Conservation (phyloP, 2,113 vertebrate genomes). For the Neopipo cinnamomea region DNA sequence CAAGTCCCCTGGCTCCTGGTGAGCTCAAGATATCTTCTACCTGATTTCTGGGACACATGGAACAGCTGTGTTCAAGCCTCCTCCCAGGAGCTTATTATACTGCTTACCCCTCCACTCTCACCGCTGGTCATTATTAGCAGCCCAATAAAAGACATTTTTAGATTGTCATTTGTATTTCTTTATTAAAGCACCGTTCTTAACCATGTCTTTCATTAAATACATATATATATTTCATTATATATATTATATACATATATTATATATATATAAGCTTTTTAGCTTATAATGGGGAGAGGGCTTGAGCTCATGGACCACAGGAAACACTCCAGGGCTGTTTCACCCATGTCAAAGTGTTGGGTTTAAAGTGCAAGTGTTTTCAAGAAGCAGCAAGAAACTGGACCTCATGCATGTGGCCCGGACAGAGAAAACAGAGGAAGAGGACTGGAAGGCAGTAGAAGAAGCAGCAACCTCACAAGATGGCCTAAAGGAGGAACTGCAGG, state of each 20-base stretch:
- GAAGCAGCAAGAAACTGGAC: neutral
- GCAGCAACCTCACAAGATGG: neutral
- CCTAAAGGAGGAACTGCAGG: neutral
- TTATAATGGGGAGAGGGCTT: neutral
- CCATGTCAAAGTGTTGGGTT: neutral
- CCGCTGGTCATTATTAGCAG: conserved; percentile 28
- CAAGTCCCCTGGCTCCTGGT: neutral
- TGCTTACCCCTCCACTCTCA: neutral
- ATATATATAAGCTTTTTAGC: neutral
- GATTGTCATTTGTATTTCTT: conserved; percentile 51
- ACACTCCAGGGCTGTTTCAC: neutral
- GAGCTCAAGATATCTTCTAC: neutral
- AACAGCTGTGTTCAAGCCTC: neutral
- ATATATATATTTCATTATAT: too few relatives aligned
- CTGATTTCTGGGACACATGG: neutral
- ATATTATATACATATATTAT: too few relatives aligned
- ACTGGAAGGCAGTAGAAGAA: neutral
- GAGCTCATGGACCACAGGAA: rapidly evolving
- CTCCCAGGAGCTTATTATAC: neutral
- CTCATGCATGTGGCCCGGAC: neutral
- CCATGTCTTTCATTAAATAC: neutral
- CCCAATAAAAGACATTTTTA: conserved; percentile 60
- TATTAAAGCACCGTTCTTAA: conserved; percentile 19
- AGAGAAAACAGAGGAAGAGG: neutral
- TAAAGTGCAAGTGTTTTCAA: neutral